These are phyloP conservation scores for Nothocercus nigrocapillus DNA, from an alignment of 2,113 vertebrate genomes.

Conservation along the genomic window DNA sequence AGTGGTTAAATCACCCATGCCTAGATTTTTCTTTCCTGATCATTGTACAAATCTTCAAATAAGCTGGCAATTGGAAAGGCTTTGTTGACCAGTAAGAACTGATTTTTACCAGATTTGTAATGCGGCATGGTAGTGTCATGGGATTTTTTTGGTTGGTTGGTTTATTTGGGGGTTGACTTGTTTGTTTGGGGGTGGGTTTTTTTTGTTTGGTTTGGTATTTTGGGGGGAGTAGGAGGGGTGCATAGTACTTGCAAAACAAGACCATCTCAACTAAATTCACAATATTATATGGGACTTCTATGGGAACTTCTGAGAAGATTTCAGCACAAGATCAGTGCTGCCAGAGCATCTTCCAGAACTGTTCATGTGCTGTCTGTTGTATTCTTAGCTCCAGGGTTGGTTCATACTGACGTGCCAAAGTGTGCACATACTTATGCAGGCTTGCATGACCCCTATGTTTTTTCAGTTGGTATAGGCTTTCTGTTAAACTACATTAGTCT, in stretches of 20 bases:
- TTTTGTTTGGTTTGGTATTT: not conserved
- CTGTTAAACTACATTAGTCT: not conserved
- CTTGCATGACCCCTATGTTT: not conserved
- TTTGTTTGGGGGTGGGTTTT: too few species aligned
- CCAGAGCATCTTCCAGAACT: not conserved
- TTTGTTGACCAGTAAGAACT: not conserved
- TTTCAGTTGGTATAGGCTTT: not conserved
- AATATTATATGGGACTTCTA: not conserved
- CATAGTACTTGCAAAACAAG: not conserved
- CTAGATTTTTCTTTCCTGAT: not conserved
- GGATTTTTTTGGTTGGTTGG: not conserved
- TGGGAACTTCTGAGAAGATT: not conserved
- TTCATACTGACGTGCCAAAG: not conserved
- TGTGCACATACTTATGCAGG: not conserved
- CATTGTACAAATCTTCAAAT: not conserved
- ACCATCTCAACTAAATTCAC: not conserved
- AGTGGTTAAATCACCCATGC: not conserved
- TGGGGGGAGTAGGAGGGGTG: too few species aligned
- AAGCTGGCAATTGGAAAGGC: not conserved
- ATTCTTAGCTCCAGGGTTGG: not conserved
- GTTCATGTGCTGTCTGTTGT: not conserved
- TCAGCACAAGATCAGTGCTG: not conserved
- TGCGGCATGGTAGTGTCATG: not conserved
- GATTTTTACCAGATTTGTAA: not conserved
- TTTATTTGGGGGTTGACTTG: too few species aligned